Evolutionary conservation across 2,113 vertebrate species (phyloP), one percentile per base, ranked within the genome.

Genomic region (Megaleporinus macrocephalus): DNA sequence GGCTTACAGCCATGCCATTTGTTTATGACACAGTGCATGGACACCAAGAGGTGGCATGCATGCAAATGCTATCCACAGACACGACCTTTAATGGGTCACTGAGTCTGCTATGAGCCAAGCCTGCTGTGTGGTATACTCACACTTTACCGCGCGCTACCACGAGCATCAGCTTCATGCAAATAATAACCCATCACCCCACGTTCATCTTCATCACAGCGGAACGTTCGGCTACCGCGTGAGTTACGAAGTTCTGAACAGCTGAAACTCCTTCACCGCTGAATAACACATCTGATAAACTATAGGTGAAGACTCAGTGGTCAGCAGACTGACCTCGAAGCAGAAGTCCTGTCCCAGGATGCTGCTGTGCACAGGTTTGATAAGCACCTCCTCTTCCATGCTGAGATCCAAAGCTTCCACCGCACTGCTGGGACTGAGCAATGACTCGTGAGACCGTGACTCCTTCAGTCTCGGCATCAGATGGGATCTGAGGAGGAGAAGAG

Each of bases 301-400:
- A 36, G 30, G 11, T n/a, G 22, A 30, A 29, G 27, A n/a, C 70
- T 61, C 15, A 33, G 53, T 30, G 69, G 7, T 74, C 55, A 27
- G 57, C 18, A 2, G 55, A 83, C 85, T 89, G 88, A 98, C 98
- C 97, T 99, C 98, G 65, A 99, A 99, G 91, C 98, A 99, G 94
- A 96, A 99, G 90, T 99, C 97, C 86, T 97, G 96, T 73, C 97
- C 98, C 77, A 99, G 95, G 80, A 99, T 95, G 73, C 97, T 98
- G 79, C 94, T 97, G 89, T 99, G 98, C 7, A 99, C 96, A 0
- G 97, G 96, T 88, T 97, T 98, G 88, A 99, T 96, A 70, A 96
- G 90, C 49, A 98, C 96, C 15, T 95, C 94, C 76, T 98, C 96
- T 87, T 98, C 97, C 90, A 95, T 92, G 0, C 93, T 95, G 18